phyloP scores from a whole-genome alignment of 2,888 invertebrate genomes.

The Sylvicola cinctus region DNA sequence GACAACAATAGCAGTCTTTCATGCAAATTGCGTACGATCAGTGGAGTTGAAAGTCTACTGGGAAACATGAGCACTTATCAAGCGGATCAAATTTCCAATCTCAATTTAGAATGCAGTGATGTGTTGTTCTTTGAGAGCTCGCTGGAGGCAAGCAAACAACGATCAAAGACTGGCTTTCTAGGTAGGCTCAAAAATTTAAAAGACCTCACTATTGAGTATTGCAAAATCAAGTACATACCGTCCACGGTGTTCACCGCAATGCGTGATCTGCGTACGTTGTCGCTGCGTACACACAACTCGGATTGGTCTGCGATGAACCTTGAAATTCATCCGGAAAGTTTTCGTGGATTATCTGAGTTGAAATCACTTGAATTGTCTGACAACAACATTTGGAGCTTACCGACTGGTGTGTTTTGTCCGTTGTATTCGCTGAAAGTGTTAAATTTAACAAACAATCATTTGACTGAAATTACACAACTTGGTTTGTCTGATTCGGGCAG shows the following conservation, averaged over 20 bases:
- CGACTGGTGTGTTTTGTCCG: slow-evolving; percentile 50
- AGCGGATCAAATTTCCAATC: slow-evolving; percentile 43
- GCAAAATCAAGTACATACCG: slow-evolving; percentile 55
- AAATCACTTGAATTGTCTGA: slow-evolving; percentile 47
- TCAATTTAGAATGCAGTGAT: slow-evolving; percentile 53
- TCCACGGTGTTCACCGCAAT: slow-evolving; percentile 45
- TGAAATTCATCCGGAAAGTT: slow-evolving; percentile 50
- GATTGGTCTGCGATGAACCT: slow-evolving; percentile 64
- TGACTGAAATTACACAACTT: slow-evolving; percentile 53
- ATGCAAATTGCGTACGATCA: slow-evolving; percentile 52
- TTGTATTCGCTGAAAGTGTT: slow-evolving; percentile 43
- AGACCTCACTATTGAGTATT: slow-evolving; percentile 58
- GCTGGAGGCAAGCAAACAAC: slow-evolving; percentile 29
- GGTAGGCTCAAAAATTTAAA: slow-evolving; percentile 47
- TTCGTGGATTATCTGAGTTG: slow-evolving; percentile 45
- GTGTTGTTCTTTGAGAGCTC: slow-evolving; percentile 53
- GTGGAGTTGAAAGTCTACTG: slow-evolving; percentile 43
- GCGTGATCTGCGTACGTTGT: slow-evolving; percentile 40
- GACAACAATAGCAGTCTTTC: slow-evolving; percentile 31
- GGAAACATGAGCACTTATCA: slow-evolving; percentile 46
- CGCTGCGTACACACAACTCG: slow-evolving; percentile 52
- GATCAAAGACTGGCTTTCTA: slow-evolving; percentile 27
- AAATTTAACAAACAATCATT: slow-evolving; percentile 54
- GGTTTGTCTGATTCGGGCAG: slow-evolving; percentile 54
- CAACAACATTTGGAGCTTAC: slow-evolving; percentile 58